Evolutionary conservation across 2,797 vertebrate species (phyloP).

Genomic region (Rhinoraja longicauda): DNA sequence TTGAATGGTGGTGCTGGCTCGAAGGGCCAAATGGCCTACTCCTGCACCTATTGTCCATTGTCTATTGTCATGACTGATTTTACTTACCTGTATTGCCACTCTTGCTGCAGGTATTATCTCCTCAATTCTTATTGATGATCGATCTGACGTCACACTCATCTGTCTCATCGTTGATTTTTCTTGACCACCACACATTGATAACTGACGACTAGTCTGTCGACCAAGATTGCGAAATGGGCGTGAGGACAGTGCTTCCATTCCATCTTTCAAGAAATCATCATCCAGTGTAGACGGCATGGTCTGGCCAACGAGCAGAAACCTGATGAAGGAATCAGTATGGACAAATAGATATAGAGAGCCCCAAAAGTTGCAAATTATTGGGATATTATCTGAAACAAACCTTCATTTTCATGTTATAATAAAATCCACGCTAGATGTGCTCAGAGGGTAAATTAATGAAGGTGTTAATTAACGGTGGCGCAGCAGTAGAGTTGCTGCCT

Average conservation of each 20-base stretch:
- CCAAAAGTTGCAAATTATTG: neutral
- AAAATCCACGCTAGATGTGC: too few relatives aligned
- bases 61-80: too few relatives aligned
- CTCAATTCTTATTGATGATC: conserved; percentile 93
- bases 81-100: conserved; percentile 85
- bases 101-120: conserved; percentile 95
- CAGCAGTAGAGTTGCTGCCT: too few relatives aligned
- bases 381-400: too few relatives aligned
- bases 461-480: too few relatives aligned
- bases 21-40: too few relatives aligned
- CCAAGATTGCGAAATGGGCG: conserved; percentile 87
- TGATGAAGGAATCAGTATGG: conserved; percentile 47
- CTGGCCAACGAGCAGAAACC: conserved; percentile 93
- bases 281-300: conserved; percentile 85
- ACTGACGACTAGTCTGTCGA: conserved; percentile 76
- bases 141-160: conserved; percentile 83
- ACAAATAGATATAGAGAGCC: neutral
- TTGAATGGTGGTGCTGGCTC: too few relatives aligned
- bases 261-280: conserved; percentile 82
- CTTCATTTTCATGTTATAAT: too few relatives aligned
- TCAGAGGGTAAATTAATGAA: too few relatives aligned
- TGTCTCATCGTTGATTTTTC: conserved; percentile 93
- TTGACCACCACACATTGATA: conserved; percentile 90
- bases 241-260: conserved; percentile 81
- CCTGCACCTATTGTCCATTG: too few relatives aligned